Percentiles rank a stretch among this genome's conserved stretches.
These are phyloP conservation scores for Pituophis catenifer DNA, from an alignment of 2,113 vertebrate genomes.

Conservation along the genomic window DNA sequence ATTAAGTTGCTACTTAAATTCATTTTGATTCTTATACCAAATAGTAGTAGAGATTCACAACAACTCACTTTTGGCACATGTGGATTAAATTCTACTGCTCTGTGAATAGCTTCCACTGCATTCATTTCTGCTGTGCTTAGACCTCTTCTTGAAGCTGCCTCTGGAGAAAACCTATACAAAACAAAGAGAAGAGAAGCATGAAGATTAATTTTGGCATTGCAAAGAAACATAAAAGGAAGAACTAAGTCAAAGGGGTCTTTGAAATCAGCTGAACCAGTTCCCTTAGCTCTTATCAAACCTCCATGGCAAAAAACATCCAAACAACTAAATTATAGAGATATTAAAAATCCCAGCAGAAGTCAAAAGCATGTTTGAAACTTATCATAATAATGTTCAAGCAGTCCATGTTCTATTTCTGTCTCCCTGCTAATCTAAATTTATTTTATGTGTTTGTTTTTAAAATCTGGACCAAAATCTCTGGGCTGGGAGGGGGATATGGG, in stretches of 20 bases:
- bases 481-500: conserved; percentile 30
- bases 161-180: conserved; percentile 90
- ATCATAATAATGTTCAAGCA: conserved; percentile 49
- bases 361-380: conserved; percentile 65
- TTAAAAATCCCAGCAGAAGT: conserved; percentile 71
- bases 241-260: conserved; percentile 61
- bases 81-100: conserved; percentile 98
- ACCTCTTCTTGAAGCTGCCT: conserved; percentile 92
- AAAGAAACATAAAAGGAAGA: conserved; percentile 38
- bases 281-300: conserved; percentile 57
- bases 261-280: conserved; percentile 56
- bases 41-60: not conserved
- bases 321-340: conserved; percentile 56
- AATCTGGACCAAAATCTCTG: conserved; percentile 46
- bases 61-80: conserved; percentile 95
- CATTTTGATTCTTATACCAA: not conserved
- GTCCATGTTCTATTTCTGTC: conserved; percentile 31
- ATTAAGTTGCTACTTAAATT: not conserved
- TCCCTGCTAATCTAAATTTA: conserved; percentile 69
- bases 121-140: conserved; percentile 99
- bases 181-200: conserved; percentile 62
- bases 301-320: conserved; percentile 57
- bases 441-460: conserved; percentile 53
- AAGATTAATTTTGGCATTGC: conserved; percentile 55
- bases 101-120: conserved; percentile 98